Conservation (phyloP, 1,140 invertebrate genomes). For the Neodiprion virginianus region DNA sequence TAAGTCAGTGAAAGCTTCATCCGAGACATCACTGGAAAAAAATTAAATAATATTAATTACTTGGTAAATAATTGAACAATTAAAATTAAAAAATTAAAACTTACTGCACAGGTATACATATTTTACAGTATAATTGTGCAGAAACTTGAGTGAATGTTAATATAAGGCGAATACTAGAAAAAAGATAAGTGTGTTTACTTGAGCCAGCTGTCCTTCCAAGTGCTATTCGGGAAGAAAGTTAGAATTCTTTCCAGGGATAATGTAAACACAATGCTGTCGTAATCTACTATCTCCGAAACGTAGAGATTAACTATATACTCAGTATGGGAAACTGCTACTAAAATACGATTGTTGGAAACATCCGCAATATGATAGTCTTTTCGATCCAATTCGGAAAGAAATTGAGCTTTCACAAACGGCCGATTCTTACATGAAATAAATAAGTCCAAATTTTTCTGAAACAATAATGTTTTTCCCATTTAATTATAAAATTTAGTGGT, state of each 20-base stretch:
- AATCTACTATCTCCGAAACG: conserved; percentile 69
- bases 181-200: conserved; percentile 66
- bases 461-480: conserved; percentile 40
- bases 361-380: conserved; percentile 84
- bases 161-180: not conserved
- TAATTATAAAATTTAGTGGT: not conserved
- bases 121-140: not conserved
- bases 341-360: conserved; percentile 78
- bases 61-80: conserved; percentile 14
- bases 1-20: conserved; percentile 87
- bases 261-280: conserved; percentile 70
- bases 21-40: conserved; percentile 72
- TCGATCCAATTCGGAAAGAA: conserved; percentile 72
- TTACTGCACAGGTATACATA: conserved; percentile 9
- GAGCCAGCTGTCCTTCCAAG: conserved; percentile 83
- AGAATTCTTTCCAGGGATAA: conserved; percentile 84
- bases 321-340: conserved; percentile 85
- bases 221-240: conserved; percentile 82
- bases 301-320: conserved; percentile 80
- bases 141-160: conserved; percentile 4
- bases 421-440: conserved; percentile 79
- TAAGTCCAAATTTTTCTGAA: conserved; percentile 73
- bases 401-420: conserved; percentile 74
- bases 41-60: conserved; percentile 21
- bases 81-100: conserved; percentile 13